phyloP scores from a whole-genome alignment of 2,888 invertebrate species.

The Metalampra italica region DNA sequence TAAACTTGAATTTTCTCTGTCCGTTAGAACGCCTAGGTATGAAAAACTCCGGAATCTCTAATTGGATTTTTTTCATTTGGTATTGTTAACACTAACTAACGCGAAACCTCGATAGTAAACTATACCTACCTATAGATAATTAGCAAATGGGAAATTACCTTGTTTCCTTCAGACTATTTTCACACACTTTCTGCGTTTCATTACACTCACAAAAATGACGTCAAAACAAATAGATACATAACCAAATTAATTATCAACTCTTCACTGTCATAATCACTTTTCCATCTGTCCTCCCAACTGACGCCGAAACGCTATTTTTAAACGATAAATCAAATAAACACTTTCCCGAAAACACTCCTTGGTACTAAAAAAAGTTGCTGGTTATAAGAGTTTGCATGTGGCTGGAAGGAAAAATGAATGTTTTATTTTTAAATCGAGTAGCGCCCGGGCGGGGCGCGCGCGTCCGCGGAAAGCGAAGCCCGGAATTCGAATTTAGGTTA shows the following conservation, averaged over 20 bases:
- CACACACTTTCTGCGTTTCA: constrained; percentile 40
- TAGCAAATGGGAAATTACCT: constrained; percentile 1
- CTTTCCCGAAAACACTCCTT: background rate
- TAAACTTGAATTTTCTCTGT: no score
- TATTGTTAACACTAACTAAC: no score
- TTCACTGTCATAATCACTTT: constrained; percentile 22
- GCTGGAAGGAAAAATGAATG: constrained; percentile 30
- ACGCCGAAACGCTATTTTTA: constrained; percentile 47
- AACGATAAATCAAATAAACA: constrained; percentile 29
- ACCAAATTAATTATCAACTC: constrained; percentile 16
- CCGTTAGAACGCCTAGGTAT: no score
- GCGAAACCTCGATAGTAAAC: no score
- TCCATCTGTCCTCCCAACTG: constrained; percentile 27
- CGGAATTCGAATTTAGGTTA: constrained; percentile 75
- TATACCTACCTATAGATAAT: background rate
- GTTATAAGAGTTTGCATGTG: background rate
- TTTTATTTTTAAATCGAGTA: constrained; percentile 66
- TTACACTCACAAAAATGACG: constrained; percentile 25
- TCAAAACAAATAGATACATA: constrained; percentile 17
- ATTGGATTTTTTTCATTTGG: no score
- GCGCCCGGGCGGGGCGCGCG: constrained; percentile 53
- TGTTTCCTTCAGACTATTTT: background rate
- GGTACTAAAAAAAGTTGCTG: background rate
- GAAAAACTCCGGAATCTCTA: no score
- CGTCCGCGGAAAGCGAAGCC: constrained; percentile 58